Conservation (phyloP, 2,888 invertebrate genomes). For the Electrophaes corylata region DNA sequence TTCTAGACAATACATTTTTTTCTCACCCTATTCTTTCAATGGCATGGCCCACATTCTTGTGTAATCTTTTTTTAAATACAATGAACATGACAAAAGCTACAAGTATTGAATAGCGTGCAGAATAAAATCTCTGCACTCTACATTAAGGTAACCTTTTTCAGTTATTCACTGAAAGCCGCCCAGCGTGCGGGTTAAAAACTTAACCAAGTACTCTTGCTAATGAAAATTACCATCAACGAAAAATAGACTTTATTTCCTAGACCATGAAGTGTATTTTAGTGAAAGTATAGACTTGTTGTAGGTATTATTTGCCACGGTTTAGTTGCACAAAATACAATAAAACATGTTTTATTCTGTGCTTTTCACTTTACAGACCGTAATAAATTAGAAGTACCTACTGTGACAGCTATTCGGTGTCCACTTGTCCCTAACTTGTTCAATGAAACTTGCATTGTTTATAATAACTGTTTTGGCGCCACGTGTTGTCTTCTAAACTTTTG, state of each 20-base stretch:
- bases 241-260: conserved; percentile 28
- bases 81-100: conserved; percentile 69
- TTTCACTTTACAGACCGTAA: conserved; percentile 65
- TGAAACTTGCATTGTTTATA: conserved; percentile 42
- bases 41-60: conserved; percentile 73
- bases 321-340: conserved; percentile 64
- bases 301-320: conserved; percentile 71
- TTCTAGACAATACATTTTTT: conserved; percentile 74
- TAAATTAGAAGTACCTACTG: conserved; percentile 66
- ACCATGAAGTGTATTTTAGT: conserved; percentile 31
- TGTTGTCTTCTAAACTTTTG: conserved; percentile 16
- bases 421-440: conserved; percentile 55
- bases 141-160: conserved; percentile 77
- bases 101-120: conserved; percentile 67
- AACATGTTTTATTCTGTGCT: conserved; percentile 50
- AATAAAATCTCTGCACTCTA: conserved; percentile 66
- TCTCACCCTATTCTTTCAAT: conserved; percentile 65
- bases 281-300: conserved; percentile 47
- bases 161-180: conserved; percentile 73
- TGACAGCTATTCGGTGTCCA: conserved; percentile 50
- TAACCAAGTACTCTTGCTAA: conserved; percentile 27
- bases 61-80: conserved; percentile 75
- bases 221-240: conserved; percentile 10
- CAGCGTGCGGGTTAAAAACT: conserved; percentile 56
- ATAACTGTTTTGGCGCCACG: conserved; percentile 26